Conservation (phyloP, 2,113 vertebrate species). For the Platycercus adscitus region DNA sequence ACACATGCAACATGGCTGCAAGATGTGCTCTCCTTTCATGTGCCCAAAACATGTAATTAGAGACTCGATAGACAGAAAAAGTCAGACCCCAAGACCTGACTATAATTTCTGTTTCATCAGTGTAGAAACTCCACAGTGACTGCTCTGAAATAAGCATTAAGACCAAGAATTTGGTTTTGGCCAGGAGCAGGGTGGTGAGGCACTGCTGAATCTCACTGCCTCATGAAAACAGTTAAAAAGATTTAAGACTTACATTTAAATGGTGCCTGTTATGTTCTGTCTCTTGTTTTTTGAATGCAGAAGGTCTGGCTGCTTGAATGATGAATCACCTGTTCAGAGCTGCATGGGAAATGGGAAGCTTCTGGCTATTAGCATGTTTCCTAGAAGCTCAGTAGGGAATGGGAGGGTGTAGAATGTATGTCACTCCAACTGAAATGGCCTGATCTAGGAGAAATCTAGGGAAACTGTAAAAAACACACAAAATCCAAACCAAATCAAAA, state of each 20-base stretch:
- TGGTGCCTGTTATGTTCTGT: neutral
- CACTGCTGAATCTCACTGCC: neutral
- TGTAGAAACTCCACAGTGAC: neutral
- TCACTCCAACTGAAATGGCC: neutral
- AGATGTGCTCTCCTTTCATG: neutral
- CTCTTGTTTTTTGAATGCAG: neutral
- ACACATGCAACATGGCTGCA: accelerated
- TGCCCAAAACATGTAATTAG: neutral
- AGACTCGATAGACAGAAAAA: neutral
- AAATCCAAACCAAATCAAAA: neutral
- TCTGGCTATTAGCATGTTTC: neutral
- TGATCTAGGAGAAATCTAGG: neutral
- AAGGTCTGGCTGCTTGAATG: slow-evolving; percentile 19
- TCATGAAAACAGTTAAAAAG: neutral
- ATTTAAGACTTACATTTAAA: neutral
- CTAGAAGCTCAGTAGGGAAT: slow-evolving; percentile 7
- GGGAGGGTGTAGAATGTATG: neutral
- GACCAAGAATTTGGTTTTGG: neutral
- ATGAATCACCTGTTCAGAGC: slow-evolving; percentile 26
- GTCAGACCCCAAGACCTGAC: neutral
- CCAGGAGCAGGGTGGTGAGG: neutral
- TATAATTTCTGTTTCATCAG: neutral
- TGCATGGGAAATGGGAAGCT: slow-evolving; percentile 35
- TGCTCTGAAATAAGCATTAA: slow-evolving; percentile 10
- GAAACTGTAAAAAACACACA: neutral